Conservation (phyloP, 2,797 vertebrate genomes). For the Ataeniobius toweri region DNA sequence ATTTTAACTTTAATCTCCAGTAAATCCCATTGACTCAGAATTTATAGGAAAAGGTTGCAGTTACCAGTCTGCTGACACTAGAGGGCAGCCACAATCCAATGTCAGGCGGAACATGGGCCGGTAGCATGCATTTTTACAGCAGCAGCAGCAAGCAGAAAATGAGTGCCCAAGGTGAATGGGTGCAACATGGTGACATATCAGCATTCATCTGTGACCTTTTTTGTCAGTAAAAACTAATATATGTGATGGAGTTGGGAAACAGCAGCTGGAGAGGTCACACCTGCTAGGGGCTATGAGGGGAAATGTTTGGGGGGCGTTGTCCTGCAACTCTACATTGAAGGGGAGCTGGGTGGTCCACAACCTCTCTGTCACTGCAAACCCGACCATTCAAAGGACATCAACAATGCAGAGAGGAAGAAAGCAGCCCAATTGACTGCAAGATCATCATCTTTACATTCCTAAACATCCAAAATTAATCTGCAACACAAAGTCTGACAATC, state of each 20-base stretch:
- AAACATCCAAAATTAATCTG: not conserved
- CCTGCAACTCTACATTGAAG: slow-evolving; percentile 55
- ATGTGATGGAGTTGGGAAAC: slow-evolving; percentile 2
- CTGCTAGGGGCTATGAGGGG: slow-evolving; percentile 48
- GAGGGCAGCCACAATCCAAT: slow-evolving; percentile 66
- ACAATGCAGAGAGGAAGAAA: slow-evolving; percentile 2
- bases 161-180: slow-evolving; percentile 6
- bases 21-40: slow-evolving; percentile 54
- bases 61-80: slow-evolving; percentile 53
- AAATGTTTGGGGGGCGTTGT: slow-evolving; percentile 35
- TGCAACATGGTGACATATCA: not conserved
- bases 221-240: slow-evolving; percentile 14
- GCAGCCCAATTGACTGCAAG: slow-evolving; percentile 46
- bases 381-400: not conserved
- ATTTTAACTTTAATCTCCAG: slow-evolving; percentile 77
- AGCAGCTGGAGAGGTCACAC: slow-evolving; percentile 52
- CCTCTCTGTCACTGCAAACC: not conserved
- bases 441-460: slow-evolving; percentile 5
- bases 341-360: slow-evolving; percentile 54
- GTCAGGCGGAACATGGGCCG: slow-evolving; percentile 14
- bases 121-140: not conserved
- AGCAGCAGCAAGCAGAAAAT: not conserved
- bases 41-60: slow-evolving; percentile 24
- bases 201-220: slow-evolving; percentile 17
- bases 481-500: no score